Conservation (phyloP, 2,888 invertebrate species). For the Cephus pygmeus region DNA sequence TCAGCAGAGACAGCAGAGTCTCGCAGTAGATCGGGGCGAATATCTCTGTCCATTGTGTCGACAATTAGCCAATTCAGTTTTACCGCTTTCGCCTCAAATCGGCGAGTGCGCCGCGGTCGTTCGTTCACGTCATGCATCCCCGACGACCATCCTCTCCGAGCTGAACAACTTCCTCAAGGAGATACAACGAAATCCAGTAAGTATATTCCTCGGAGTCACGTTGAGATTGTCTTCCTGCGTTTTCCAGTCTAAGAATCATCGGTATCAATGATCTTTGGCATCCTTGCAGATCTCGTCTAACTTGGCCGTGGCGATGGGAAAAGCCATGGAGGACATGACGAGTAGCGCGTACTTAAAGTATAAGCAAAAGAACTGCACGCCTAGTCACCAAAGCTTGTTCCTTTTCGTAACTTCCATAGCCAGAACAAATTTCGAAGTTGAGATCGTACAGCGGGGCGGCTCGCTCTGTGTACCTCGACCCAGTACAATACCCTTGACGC, state of each 20-base stretch:
- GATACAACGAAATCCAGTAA: conserved; percentile 75
- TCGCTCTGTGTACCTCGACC: conserved; percentile 70
- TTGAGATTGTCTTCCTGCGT: neutral
- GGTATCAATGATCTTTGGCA: conserved; percentile 6
- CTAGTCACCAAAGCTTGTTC: conserved; percentile 80
- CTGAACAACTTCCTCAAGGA: conserved; percentile 74
- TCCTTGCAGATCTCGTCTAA: conserved; percentile 74
- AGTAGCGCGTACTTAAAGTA: conserved; percentile 86
- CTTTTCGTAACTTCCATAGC: conserved; percentile 91
- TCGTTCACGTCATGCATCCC: conserved; percentile 69
- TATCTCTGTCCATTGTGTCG: conserved; percentile 96
- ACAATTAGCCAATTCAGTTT: conserved; percentile 89
- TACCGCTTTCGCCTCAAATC: conserved; percentile 82
- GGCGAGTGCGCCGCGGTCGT: conserved; percentile 76
- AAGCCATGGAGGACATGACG: conserved; percentile 95
- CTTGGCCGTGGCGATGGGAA: conserved; percentile 88
- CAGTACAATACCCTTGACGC: conserved; percentile 72
- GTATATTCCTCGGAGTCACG: conserved; percentile 34
- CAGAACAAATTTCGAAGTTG: conserved; percentile 92
- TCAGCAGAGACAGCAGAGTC: conserved; percentile 80
- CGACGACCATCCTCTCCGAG: conserved; percentile 67
- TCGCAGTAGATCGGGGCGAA: conserved; percentile 84
- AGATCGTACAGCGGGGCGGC: conserved; percentile 90
- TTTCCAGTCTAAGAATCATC: conserved; percentile 3
- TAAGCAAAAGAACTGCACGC: conserved; percentile 75